A percentile compares a stretch with the other conserved stretches of the same genome.
Conservation (phyloP, 2,797 vertebrate genomes). For the Lepus townsendii region DNA sequence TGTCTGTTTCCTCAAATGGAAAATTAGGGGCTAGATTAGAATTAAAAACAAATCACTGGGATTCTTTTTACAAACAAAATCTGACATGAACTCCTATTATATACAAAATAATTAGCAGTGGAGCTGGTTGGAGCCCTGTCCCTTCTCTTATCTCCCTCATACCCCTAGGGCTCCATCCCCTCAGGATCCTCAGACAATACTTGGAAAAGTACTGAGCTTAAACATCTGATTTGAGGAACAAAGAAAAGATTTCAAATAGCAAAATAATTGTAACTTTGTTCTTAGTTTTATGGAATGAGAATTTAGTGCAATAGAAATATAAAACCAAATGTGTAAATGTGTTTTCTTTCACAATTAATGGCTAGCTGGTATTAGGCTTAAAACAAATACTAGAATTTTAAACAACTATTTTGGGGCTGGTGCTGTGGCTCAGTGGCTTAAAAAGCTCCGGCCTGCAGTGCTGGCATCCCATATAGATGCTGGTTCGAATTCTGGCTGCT, state of each 20-base stretch:
- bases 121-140: not conserved
- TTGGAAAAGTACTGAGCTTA: not conserved
- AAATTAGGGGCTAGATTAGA: not conserved
- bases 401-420: not conserved
- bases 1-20: not conserved
- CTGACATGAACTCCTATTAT: not conserved
- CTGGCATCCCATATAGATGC: too few species aligned
- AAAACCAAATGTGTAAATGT: not conserved
- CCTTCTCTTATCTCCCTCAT: not conserved
- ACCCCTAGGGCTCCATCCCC: too few species aligned
- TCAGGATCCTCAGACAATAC: not conserved
- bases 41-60: not conserved
- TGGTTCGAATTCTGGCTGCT: too few species aligned
- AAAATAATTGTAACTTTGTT: not conserved
- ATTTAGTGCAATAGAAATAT: not conserved
- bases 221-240: constrained; percentile 8
- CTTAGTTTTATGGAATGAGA: constrained; percentile 42
- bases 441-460: too few species aligned
- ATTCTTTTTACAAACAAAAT: constrained; percentile 16
- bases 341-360: constrained; percentile 1
- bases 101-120: not conserved
- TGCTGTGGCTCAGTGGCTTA: too few species aligned
- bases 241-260: constrained; percentile 20
- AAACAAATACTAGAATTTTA: constrained; percentile 41
- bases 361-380: constrained; percentile 3